Conservation (phyloP, 2,113 vertebrate species). For the Cacatua alba region DNA sequence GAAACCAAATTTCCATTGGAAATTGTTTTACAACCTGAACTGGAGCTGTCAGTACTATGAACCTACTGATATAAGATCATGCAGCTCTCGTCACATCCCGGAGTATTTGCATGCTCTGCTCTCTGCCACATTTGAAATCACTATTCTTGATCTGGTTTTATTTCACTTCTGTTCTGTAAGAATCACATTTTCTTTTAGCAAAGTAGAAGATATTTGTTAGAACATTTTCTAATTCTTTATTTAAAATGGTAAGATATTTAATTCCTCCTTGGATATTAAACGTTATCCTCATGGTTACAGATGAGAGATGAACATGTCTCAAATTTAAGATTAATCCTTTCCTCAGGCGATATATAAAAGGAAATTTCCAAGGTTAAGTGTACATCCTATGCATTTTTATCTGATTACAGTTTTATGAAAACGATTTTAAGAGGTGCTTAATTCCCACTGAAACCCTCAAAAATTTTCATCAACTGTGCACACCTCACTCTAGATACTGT, state of each 20-base stretch:
- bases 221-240: conserved; percentile 49
- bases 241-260: conserved; percentile 44
- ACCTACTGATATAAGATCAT: not conserved
- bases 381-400: conserved; percentile 20
- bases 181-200: not conserved
- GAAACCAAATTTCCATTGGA: not conserved
- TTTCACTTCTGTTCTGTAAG: not conserved
- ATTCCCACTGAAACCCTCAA: conserved; percentile 22
- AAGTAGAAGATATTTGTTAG: conserved; percentile 20
- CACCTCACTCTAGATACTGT: not conserved
- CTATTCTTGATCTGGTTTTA: conserved; percentile 10
- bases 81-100: not conserved
- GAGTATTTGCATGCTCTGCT: not conserved
- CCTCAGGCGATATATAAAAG: conserved; percentile 34
- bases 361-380: conserved; percentile 55
- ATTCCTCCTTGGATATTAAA: conserved; percentile 34
- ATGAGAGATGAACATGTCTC: not conserved
- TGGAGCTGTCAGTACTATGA: not conserved
- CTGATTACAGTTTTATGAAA: conserved; percentile 37
- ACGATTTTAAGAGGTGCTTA: not conserved
- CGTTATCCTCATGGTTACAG: conserved; percentile 41
- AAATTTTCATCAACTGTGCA: not conserved
- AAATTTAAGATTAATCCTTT: conserved; percentile 61
- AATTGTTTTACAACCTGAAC: not conserved
- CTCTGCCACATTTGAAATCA: not conserved